Evolutionary conservation across 53 echinoderm and acorn worm genomes (phyloP).

Genomic region (Holothuria leucospilota): DNA sequence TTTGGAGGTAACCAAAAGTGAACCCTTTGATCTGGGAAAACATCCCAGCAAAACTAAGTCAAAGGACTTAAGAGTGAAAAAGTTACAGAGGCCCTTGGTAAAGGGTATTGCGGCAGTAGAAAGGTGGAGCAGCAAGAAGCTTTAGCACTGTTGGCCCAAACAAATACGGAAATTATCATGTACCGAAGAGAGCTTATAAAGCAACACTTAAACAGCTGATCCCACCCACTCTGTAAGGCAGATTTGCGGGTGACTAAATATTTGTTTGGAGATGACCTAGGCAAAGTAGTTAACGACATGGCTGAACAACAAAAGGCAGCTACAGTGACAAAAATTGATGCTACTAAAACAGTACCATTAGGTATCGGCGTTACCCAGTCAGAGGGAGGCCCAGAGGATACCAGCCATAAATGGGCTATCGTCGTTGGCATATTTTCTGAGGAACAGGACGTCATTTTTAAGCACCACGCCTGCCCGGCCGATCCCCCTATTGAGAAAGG

Average conservation of each 20-base stretch:
- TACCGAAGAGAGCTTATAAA: background rate
- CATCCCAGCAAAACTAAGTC: slow-evolving; percentile 49
- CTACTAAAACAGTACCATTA: background rate
- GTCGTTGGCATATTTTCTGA: background rate
- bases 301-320: slow-evolving; percentile 48
- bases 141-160: no score
- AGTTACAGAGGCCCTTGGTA: no score
- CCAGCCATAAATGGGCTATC: background rate
- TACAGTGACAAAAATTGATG: slow-evolving; percentile 13
- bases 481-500: background rate
- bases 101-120: no score
- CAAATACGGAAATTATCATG: no score
- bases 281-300: no score
- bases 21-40: slow-evolving; percentile 50
- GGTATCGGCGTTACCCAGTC: background rate
- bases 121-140: no score
- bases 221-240: slow-evolving; percentile 21
- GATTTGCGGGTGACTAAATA: no score
- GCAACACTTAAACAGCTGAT: background rate
- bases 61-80: no score
- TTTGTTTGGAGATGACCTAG: no score
- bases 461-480: background rate
- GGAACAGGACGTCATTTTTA: slow-evolving; percentile 8
- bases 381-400: background rate
- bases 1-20: slow-evolving; percentile 13